These are phyloP conservation scores for Junco hyemalis DNA, from an alignment of 2,113 vertebrate species.

Conservation along the genomic window DNA sequence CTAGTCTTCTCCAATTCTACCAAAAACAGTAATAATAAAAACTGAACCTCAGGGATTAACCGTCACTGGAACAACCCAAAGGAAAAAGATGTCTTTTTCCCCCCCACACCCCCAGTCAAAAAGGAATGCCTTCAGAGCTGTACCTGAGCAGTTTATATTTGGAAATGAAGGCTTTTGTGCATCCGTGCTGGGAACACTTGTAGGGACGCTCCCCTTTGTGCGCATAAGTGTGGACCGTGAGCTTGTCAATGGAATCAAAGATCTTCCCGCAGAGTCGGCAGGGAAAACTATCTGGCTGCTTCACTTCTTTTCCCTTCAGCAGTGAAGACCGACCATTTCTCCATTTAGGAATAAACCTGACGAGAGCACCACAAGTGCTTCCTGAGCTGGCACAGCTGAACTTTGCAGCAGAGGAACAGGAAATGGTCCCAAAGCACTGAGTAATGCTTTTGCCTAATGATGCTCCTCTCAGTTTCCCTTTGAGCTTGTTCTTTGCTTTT, in stretches of 20 bases:
- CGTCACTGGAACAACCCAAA: background rate
- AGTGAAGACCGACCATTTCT: conserved; percentile 48
- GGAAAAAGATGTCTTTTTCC: background rate
- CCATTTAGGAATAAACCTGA: conserved; percentile 63
- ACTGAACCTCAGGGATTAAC: background rate
- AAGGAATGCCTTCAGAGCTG: background rate
- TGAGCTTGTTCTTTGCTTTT: conserved; percentile 60
- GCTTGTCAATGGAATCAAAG: conserved; percentile 75
- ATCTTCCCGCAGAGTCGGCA: conserved; percentile 74
- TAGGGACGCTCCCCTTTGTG: conserved; percentile 77
- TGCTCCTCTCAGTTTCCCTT: conserved; percentile 45
- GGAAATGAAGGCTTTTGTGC: conserved; percentile 79
- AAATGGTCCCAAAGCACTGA: conserved; percentile 30
- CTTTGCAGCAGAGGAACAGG: conserved; percentile 30
- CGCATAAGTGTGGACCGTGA: conserved; percentile 65
- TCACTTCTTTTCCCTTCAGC: conserved; percentile 65
- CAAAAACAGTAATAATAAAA: background rate
- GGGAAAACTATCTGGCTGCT: conserved; percentile 61
- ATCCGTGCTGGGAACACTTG: conserved; percentile 75
- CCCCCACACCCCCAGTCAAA: background rate
- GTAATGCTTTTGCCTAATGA: conserved; percentile 51
- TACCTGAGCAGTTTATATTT: conserved; percentile 82
- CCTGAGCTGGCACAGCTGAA: conserved; percentile 35
- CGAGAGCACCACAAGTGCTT: conserved; percentile 2
- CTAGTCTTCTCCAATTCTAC: background rate